These are phyloP conservation scores for Panurus biarmicus DNA, from an alignment of 2,113 vertebrate species.

Conservation along the genomic window DNA sequence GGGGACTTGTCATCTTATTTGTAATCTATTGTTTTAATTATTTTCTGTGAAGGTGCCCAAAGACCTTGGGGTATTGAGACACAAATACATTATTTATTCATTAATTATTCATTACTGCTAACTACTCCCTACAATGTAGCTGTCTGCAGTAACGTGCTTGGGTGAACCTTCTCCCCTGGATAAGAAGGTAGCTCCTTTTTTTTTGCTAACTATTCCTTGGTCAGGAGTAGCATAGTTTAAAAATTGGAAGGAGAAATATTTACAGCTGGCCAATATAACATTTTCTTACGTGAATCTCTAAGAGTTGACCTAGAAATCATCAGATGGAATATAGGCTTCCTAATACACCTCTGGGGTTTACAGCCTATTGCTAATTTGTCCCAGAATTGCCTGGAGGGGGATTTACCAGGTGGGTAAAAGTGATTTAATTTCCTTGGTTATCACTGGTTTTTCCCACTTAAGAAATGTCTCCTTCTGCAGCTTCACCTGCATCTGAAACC, in stretches of 20 bases:
- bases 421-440: not conserved
- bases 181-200: not conserved
- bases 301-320: not conserved
- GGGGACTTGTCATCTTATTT: conserved; percentile 29
- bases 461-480: not conserved
- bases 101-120: conserved; percentile 44
- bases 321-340: not conserved
- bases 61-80: conserved; percentile 18
- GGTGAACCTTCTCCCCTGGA: not conserved
- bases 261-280: not conserved
- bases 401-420: not conserved
- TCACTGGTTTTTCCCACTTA: not conserved
- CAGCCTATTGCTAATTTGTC: not conserved
- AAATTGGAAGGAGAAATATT: not conserved
- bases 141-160: not conserved
- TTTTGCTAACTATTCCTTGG: not conserved
- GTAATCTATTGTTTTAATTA: conserved; percentile 62
- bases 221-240: not conserved
- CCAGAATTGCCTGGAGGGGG: not conserved
- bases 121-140: not conserved
- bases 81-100: conserved; percentile 22
- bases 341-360: not conserved
- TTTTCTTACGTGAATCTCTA: not conserved
- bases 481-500: not conserved
- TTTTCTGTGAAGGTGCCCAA: conserved; percentile 33